Evolutionary conservation across 2,888 invertebrate genomes (phyloP).

Genomic region (Leuctra nigra): DNA sequence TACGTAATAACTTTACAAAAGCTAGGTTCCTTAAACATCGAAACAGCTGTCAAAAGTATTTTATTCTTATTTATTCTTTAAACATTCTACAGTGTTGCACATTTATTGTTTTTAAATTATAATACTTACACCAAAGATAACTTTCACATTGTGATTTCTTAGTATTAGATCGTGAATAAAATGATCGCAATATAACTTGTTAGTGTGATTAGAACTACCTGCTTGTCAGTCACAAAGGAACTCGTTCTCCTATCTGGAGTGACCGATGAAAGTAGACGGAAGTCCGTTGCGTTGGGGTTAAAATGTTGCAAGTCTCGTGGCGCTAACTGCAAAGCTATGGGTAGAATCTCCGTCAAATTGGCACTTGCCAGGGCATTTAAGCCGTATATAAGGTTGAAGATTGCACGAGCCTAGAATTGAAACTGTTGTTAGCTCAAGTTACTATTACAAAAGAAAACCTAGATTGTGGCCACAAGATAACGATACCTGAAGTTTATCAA

Average conservation of each 20-base stretch:
- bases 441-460: neutral
- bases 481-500: neutral
- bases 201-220: too few species aligned
- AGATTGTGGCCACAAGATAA: neutral
- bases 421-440: neutral
- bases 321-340: constrained; percentile 18
- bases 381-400: constrained; percentile 16
- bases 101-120: too few species aligned
- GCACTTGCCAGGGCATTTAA: neutral
- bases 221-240: constrained; percentile 22
- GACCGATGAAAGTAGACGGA: constrained; percentile 4
- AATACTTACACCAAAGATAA: too few species aligned
- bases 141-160: too few species aligned
- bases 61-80: too few species aligned
- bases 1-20: too few species aligned
- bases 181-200: too few species aligned
- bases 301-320: constrained; percentile 23
- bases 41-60: too few species aligned
- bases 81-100: too few species aligned
- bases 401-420: constrained; percentile 18
- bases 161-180: too few species aligned
- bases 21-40: too few species aligned
- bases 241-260: neutral
- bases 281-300: constrained; percentile 21
- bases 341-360: constrained; percentile 6